Evolutionary conservation across 2,888 invertebrate species (phyloP), one percentile per base, ranked within the genome.

Genomic region (Platycnemis pennipes): DNA sequence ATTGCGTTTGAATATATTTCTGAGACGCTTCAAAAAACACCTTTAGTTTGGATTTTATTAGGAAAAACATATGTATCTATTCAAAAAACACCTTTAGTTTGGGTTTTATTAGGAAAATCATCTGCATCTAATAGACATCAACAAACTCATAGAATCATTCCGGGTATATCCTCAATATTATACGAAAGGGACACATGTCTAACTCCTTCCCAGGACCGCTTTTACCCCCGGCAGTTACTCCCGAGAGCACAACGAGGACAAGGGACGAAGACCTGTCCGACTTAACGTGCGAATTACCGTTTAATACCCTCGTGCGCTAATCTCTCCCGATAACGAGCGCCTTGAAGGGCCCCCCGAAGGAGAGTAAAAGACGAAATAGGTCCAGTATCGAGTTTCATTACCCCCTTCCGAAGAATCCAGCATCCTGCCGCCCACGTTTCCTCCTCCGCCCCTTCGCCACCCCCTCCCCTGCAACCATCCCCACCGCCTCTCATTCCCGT

Each of bases 251-350:
- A 42, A 53, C 13, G 42, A 53, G 45, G 37, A 88, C 56, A 44
- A 56, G 69, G 44, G 42, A 26, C 56, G 69, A 44, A 63, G 44
- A 69, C 44, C 13, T 44, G 44, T 91, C 31, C 56, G 63, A 69
- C 42, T 91, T 91, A 44, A 63, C 42, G 91, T 44, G 91, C 63
- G 91, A 91, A 91, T 91, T 44, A 53, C 56, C 53, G 89, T 42
- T 26, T 49, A 56, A 89, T 56, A 56, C 56, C 91, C 53, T 44
- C 46, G n/a, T 44, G 7, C 42, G 56, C 63, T 91, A 91, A 91
- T 69, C 91, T 56, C 56, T 13, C 22, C 37, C 26, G 91, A 91
- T 91, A 69, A 91, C 44, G 63, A 69, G 77, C 4, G 13, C 7
- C 77, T 37, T 37, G 1, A 2, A 69, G 56, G 91, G n/a, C 44